Evolutionary conservation across 2,797 vertebrate genomes (phyloP), one percentile per base, ranked within the genome.

Genomic region (Champsocephalus gunnari): DNA sequence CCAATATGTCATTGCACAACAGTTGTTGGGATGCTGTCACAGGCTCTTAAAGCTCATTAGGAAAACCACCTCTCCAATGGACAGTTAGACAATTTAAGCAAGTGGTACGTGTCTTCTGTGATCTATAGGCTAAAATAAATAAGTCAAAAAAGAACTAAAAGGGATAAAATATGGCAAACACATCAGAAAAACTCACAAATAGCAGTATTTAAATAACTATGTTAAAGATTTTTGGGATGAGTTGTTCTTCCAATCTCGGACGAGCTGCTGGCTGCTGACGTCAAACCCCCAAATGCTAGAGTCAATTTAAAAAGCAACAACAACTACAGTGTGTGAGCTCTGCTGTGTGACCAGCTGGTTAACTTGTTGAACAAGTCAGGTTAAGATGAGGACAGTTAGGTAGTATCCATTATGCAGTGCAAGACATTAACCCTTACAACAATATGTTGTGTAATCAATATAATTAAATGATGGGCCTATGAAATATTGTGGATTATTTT

Each of bases 321-420:
- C 3, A 12, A n/a, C 45, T 51, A 34, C 38, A 49, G 34, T 38
- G 8, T 38, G 34, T 43, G 17, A n/a, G 50, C 58, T 59, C 54
- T 34, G 50, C 49, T 50, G 60, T 34, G 38, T 47, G 62, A 55
- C 21, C 41, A 19, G 51, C 74, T 59, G 43, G 56, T 64, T 61
- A 64, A 81, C 75, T 71, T 77, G 80, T 58, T 44, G 21, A 65
- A 47, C 47, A 50, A 67, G 79, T 79, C 41, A 17, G 12, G n/a
- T 43, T 45, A 9, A 77, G 73, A 71, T 21, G 44, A 64, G 62
- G 61, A 49, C 34, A 56, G 62, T 63, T 45, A 43, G 67, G 53
- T 47, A 61, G 80, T 73, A 55, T 57, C 44, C 12, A 55, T 81
- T 73, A 66, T 68, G 48, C 43, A 47, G 45, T 32, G 53, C 16